Percentiles rank a stretch among this genome's conserved stretches.
Evolutionary conservation across 2,113 vertebrate species (phyloP).

Genomic region (Lepisosteus osseus): DNA sequence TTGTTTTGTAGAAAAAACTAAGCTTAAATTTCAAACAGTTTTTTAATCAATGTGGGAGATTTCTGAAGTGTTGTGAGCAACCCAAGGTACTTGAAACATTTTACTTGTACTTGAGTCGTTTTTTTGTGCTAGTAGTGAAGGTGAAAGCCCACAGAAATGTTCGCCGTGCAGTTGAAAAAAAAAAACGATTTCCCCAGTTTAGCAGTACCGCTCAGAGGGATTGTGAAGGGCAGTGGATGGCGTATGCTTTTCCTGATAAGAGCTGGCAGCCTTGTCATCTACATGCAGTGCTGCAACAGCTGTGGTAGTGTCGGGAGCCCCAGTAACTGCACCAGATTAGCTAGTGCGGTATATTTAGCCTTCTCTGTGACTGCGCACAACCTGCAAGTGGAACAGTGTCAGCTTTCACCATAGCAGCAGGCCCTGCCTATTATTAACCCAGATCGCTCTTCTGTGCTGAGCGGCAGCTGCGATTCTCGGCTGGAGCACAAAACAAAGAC

Average conservation of each 20-base stretch:
- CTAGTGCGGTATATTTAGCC: slow-evolving; percentile 54
- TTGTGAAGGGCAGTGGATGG: background rate
- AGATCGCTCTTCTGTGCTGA: slow-evolving; percentile 45
- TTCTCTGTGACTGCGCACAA: slow-evolving; percentile 36
- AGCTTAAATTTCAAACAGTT: too few species aligned
- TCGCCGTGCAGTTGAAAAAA: background rate
- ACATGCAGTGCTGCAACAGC: slow-evolving; percentile 22
- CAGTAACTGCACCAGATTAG: slow-evolving; percentile 27
- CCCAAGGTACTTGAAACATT: too few species aligned
- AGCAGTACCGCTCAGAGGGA: slow-evolving; percentile 6
- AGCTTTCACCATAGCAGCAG: slow-evolving; percentile 49
- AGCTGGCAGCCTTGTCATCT: slow-evolving; percentile 16
- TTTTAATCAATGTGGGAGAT: too few species aligned
- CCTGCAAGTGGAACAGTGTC: slow-evolving; percentile 40
- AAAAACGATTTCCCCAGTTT: slow-evolving; percentile 1
- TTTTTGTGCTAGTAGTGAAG: too few species aligned
- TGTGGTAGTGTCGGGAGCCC: slow-evolving; percentile 35
- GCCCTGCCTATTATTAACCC: slow-evolving; percentile 67
- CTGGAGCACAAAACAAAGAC: slow-evolving; percentile 48
- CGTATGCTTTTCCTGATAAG: background rate
- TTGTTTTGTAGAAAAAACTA: too few species aligned
- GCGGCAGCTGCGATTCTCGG: slow-evolving; percentile 52
- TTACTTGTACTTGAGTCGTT: too few species aligned
- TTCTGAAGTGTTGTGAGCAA: too few species aligned
- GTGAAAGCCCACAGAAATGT: too few species aligned